These are phyloP conservation scores for Cyanocitta stelleri DNA, from an alignment of 2,113 vertebrate species.

Conservation along the genomic window DNA sequence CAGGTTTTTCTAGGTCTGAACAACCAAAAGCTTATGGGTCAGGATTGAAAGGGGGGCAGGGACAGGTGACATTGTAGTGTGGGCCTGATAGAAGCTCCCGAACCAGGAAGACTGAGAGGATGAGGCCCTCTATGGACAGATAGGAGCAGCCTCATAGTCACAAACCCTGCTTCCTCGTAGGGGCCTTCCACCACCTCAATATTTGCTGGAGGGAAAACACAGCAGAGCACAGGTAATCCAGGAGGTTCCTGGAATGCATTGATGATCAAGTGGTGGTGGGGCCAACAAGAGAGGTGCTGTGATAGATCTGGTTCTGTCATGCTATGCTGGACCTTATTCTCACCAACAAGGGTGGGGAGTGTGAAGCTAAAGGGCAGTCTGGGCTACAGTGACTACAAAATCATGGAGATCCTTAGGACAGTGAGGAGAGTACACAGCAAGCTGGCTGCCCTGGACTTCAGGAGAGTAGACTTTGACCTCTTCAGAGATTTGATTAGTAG, in stretches of 20 bases:
- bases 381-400: background rate
- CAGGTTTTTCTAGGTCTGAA: background rate
- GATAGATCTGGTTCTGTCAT: background rate
- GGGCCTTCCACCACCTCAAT: background rate
- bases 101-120: background rate
- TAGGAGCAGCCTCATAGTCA: background rate
- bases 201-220: background rate
- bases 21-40: background rate
- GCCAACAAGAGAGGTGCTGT: background rate
- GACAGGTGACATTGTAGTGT: background rate
- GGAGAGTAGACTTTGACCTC: background rate
- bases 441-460: background rate
- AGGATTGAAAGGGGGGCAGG: background rate
- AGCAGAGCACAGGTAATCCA: background rate
- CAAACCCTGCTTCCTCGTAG: background rate
- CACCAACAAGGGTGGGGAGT: background rate
- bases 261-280: no score
- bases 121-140: background rate
- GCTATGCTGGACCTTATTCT: fast-evolving
- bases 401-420: background rate
- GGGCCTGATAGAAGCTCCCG: background rate
- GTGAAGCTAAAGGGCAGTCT: background rate
- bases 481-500: background rate
- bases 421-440: background rate
- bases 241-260: background rate